phyloP scores from a whole-genome alignment of 2,113 vertebrate genomes.

The Pterocles gutturalis region DNA sequence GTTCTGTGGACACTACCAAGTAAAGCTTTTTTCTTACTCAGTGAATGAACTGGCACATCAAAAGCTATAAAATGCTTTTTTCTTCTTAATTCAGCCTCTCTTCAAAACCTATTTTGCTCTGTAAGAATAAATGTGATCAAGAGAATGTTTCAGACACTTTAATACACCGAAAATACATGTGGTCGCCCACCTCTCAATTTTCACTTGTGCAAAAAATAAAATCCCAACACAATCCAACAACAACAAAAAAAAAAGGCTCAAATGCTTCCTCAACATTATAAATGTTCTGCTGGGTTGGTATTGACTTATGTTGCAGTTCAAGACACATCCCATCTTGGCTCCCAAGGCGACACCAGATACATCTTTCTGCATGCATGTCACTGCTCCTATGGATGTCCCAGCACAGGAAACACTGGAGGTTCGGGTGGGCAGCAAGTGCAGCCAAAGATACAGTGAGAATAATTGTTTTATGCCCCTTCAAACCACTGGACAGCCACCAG shows the following conservation, averaged over 20 bases:
- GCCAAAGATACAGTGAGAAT: accelerated
- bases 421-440: background rate
- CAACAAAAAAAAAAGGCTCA: background rate
- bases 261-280: background rate
- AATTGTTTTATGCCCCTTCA: background rate
- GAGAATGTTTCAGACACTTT: background rate
- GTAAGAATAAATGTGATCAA: background rate
- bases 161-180: background rate
- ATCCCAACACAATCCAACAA: background rate
- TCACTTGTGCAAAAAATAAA: accelerated
- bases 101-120: background rate
- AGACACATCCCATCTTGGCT: background rate
- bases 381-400: background rate
- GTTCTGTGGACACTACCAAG: background rate
- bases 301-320: background rate
- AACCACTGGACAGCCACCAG: background rate
- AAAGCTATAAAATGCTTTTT: background rate
- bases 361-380: no score
- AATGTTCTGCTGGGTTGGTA: background rate
- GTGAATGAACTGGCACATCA: background rate
- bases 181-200: background rate
- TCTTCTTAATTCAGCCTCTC: background rate
- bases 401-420: background rate
- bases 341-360: background rate
- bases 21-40: background rate